Evolutionary conservation across 2,113 vertebrate genomes (phyloP), one percentile per base, ranked within the genome.

Genomic region (Smithornis capensis): DNA sequence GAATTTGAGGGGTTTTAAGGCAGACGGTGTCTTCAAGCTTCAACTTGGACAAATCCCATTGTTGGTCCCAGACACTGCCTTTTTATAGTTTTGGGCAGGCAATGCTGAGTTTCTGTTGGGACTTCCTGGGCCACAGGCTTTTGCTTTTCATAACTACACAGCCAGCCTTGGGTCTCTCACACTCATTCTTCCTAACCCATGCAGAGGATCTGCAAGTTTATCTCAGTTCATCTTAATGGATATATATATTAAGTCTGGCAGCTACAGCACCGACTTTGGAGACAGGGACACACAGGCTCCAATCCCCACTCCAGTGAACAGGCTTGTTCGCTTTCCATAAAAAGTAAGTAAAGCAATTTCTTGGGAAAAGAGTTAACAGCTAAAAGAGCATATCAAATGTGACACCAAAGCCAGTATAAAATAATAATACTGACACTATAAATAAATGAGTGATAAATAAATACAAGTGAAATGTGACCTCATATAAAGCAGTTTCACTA

Each of bases 321-420:
- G 28, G 5, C 9, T 40, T 28, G 7, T 11, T 42, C 1, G 0
- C 16, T 35, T 53, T 44, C 35, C 22, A 15, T n/a, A 16, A 57
- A 67, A 75, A 56, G 19, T 9, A 40, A 42, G 19, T 28, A 37
- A 79, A 89, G 10, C 19, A 59, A 10, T 22, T 31, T 17, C 44
- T 65, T 7, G 18, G 31, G 55, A 44, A 65, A 78, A 87, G 3
- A 44, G 28, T 11, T 45, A 45, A 57, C 3, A 9, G 15, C 10
- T 23, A 91, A 83, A 38, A 7, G 2, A 31, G n/a, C 7, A 9
- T 56, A 35, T 10, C 10, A 13, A 90, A 49, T 37, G 33, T 57
- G 42, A 40, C 31, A 65, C 37, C 19, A 83, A 76, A 25, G 12
- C 5, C 4, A 64, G 44, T 6, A 42, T 38, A 38, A 79, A 83